Evolutionary conservation across 1,140 invertebrate species (phyloP).

Genomic region (Latrodectus geometricus): DNA sequence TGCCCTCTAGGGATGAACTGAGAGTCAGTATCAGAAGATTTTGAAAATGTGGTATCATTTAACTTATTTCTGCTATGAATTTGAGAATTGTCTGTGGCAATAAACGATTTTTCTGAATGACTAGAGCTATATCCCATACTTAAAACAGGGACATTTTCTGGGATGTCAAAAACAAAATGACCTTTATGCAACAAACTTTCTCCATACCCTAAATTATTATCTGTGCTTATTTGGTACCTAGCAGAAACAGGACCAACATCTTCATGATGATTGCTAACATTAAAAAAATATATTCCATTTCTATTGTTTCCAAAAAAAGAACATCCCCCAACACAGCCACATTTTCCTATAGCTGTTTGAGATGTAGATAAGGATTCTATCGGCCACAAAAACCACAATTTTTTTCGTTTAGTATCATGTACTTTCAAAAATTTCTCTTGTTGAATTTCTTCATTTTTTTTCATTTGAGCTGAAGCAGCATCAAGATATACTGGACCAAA

Average conservation of each 20-base stretch:
- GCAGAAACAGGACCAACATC: constrained; percentile 35
- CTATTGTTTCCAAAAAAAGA: constrained; percentile 86
- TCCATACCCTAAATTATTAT: constrained; percentile 85
- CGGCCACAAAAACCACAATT: constrained; percentile 95
- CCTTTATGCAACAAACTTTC: constrained; percentile 91
- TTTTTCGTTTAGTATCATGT: constrained; percentile 88
- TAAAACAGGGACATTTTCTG: constrained; percentile 17
- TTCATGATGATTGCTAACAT: constrained; percentile 25
- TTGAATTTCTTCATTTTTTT: constrained; percentile 58
- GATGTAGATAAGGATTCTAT: constrained; percentile 71
- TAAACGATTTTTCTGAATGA: constrained; percentile 62
- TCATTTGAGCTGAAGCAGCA: constrained; percentile 78
- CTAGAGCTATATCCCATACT: constrained; percentile 29
- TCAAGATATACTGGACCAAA: constrained; percentile 93
- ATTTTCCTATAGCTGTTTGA: constrained; percentile 76
- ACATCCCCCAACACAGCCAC: constrained; percentile 95
- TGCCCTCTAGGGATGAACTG: constrained; percentile 37
- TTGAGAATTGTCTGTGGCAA: constrained; percentile 38
- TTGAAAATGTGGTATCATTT: constrained; percentile 34
- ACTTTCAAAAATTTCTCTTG: constrained; percentile 79
- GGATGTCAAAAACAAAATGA: constrained; percentile 76
- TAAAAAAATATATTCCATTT: constrained; percentile 62
- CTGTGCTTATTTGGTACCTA: constrained; percentile 68
- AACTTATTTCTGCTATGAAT: constrained; percentile 24
- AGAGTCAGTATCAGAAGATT: constrained; percentile 45